Percentiles rank a stretch among this genome's conserved stretches.
Evolutionary conservation across 2,888 invertebrate genomes (phyloP).

Genomic region (Caenorhabditis macrosperma): DNA sequence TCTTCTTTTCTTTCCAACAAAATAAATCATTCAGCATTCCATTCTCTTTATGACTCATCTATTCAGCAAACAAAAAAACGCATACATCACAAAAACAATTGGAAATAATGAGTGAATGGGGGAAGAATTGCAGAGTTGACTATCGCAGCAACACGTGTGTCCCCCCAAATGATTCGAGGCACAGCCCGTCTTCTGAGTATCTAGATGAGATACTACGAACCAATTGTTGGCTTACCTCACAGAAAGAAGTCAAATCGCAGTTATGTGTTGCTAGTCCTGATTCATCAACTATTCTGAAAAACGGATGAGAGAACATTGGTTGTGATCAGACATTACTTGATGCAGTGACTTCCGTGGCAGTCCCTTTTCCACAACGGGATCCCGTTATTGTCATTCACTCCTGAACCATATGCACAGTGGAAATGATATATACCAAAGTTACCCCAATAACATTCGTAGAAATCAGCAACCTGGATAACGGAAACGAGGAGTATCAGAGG

Average conservation of each 20-base stretch:
- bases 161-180: constrained; percentile 19
- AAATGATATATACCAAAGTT: neutral
- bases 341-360: neutral
- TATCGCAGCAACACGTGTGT: constrained; percentile 24
- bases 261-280: neutral
- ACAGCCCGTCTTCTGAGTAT: constrained; percentile 4
- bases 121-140: constrained; percentile 39
- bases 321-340: neutral
- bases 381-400: neutral
- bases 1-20: constrained; percentile 19
- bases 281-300: neutral
- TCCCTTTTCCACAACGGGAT: constrained; percentile 2
- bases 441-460: constrained; percentile 33
- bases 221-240: neutral
- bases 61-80: constrained; percentile 17
- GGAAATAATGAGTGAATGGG: neutral
- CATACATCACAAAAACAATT: neutral
- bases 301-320: neutral
- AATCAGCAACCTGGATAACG: neutral
- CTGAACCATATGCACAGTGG: neutral
- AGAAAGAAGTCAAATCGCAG: neutral
- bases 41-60: constrained; percentile 24
- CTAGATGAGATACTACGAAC: no score
- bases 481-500: neutral
- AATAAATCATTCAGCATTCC: constrained; percentile 50